Conservation (phyloP, 2,888 invertebrate species). For the Nebria brevicollis region DNA sequence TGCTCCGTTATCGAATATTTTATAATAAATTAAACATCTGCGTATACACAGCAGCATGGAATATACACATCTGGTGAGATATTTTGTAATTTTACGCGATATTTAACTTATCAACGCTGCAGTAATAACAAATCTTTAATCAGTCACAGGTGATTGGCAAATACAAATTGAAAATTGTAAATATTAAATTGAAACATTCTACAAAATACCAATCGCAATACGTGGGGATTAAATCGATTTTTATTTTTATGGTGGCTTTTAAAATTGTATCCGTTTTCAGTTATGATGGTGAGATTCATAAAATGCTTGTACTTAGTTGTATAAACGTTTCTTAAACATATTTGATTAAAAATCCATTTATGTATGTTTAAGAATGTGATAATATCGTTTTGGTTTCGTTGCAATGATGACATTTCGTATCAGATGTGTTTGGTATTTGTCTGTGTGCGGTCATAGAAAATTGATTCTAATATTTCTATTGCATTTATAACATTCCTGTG, state of each 20-base stretch:
- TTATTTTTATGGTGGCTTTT: no score
- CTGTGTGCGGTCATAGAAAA: not conserved
- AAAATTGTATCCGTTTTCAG: no score
- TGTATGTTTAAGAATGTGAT: not conserved
- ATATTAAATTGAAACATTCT: not conserved
- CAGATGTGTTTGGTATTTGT: conserved; percentile 4
- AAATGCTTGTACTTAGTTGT: no score
- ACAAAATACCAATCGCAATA: no score
- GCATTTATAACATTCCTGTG: conserved; percentile 5
- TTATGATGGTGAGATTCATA: no score
- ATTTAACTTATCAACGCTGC: not conserved
- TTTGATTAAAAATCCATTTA: not conserved
- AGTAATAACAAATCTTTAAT: not conserved
- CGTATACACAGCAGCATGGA: not conserved
- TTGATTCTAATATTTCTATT: conserved; percentile 14
- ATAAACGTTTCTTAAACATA: not conserved
- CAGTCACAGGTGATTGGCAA: not conserved
- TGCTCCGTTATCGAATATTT: conserved; percentile 20
- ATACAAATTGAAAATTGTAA: not conserved
- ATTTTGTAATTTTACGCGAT: not conserved
- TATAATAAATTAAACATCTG: not conserved
- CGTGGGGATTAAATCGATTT: no score
- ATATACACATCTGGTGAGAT: not conserved
- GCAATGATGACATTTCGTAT: conserved; percentile 4
- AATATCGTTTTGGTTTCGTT: not conserved